Evolutionary conservation across 1,140 invertebrate genomes (phyloP), one percentile per base, ranked within the genome.

Genomic region (Heliconius hermathena): DNA sequence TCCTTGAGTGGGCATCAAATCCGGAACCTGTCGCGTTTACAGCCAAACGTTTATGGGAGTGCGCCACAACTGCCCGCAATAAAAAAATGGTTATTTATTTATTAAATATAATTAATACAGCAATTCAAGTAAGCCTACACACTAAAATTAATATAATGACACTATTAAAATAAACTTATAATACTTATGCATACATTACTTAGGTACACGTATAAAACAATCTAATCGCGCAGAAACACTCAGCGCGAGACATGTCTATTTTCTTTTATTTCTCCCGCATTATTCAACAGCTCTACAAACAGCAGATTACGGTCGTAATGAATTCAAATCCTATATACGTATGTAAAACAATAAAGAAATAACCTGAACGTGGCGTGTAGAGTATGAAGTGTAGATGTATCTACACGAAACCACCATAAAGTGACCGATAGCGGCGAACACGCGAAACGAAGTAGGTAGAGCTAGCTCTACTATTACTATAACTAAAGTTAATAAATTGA

Each of bases 231-330:
- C n/a, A 22, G 54, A 22, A 57, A 29, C 26, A 66, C 60, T 66
- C 60, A 13, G 60, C 60, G 60, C 60, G 60, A 13, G 60, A 29
- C 60, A n/a, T 16, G 60, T 29, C 60, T n/a, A n/a, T 66, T 66
- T 66, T 66, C 60, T 66, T 29, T 66, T 66, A 66, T 66, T 66
- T 66, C 60, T 11, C 60, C 60, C 60, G 26, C 60, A 66, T 66
- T 26, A 66, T 29, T 66, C 60, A 66, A 66, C 60, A 66, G 60
- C 26, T 66, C 60, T 66, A 66, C 26, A 66, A 66, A 29, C 60
- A 66, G 26, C 60, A 66, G 60, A 66, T 66, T 66, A 66, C 26
- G 60, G 26, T 66, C 22, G 60, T 66, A 66, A 66, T 66, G 22
- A 66, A 2, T 66, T 66, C 60, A 66, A 66, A 66, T 66, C 60